phyloP scores from a whole-genome alignment of 2,113 vertebrate species.

The Pseudonaja textilis region DNA sequence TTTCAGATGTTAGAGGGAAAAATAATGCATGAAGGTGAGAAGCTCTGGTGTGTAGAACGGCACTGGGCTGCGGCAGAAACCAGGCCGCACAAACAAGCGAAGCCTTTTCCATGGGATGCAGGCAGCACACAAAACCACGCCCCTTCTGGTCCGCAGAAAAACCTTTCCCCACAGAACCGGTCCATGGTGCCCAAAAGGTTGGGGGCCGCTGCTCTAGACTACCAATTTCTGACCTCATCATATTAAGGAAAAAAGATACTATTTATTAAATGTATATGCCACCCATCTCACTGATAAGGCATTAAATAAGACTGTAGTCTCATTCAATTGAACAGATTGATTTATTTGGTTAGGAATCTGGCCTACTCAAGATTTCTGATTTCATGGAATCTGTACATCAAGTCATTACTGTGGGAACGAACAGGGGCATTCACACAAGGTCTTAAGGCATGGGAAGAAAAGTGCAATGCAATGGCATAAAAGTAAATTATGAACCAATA shows the following conservation, averaged over 20 bases:
- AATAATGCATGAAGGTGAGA: background rate
- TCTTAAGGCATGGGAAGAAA: background rate
- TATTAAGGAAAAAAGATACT: background rate
- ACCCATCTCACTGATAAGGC: background rate
- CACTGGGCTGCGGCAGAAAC: too few species aligned
- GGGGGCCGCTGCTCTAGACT: background rate
- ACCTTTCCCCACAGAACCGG: too few species aligned
- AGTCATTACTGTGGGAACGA: background rate
- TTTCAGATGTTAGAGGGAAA: background rate
- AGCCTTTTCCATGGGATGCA: too few species aligned
- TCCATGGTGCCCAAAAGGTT: too few species aligned
- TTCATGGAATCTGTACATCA: background rate
- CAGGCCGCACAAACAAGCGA: too few species aligned
- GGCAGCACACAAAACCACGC: too few species aligned
- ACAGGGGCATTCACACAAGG: too few species aligned
- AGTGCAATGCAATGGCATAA: background rate
- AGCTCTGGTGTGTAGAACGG: background rate
- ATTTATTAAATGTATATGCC: background rate
- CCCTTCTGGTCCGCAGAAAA: too few species aligned
- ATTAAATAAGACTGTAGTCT: background rate
- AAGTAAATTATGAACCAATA: background rate
- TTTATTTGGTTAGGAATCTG: background rate
- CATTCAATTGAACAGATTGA: background rate
- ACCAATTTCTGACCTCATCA: background rate
- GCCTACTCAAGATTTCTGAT: background rate